Evolutionary conservation across 2,888 invertebrate species (phyloP).

Genomic region (Agrotis puta): DNA sequence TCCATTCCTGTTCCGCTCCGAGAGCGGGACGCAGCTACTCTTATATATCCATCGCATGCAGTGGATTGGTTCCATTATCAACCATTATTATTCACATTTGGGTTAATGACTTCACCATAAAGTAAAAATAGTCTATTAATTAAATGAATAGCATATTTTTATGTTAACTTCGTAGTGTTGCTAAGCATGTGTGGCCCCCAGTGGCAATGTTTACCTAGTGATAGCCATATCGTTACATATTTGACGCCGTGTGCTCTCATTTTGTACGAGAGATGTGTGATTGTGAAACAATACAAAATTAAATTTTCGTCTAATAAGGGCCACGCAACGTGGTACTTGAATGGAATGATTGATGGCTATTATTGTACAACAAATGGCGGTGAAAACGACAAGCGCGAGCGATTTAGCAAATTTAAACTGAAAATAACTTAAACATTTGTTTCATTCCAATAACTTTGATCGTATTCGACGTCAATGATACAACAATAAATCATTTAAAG

Average conservation of each 20-base stretch:
- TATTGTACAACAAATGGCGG: conserved; percentile 41
- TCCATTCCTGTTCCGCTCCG: conserved; percentile 64
- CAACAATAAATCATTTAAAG: conserved; percentile 59
- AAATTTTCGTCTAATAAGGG: conserved; percentile 69
- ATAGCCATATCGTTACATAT: conserved; percentile 63
- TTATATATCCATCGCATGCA: conserved; percentile 46
- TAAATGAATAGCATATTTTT: conserved; percentile 54
- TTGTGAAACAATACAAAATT: conserved; percentile 72
- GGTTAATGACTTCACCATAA: conserved; percentile 48
- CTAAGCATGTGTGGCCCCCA: conserved; percentile 53
- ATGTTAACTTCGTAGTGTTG: conserved; percentile 39
- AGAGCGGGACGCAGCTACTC: conserved; percentile 56
- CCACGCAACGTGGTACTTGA: conserved; percentile 67
- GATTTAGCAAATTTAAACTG: conserved; percentile 31
- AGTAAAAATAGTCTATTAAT: conserved; percentile 50
- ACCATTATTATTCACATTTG: conserved; percentile 44
- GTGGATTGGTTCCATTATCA: conserved; percentile 47
- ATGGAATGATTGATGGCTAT: conserved; percentile 74
- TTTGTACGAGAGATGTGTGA: conserved; percentile 64
- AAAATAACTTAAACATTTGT: conserved; percentile 19
- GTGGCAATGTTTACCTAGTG: conserved; percentile 65
- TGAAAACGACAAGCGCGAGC: conserved; percentile 57
- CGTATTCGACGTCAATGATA: conserved; percentile 15
- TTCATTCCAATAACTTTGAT: conserved; percentile 28
- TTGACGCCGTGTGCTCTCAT: conserved; percentile 67